A percentile compares a stretch with the other conserved stretches of the same genome.
These are phyloP conservation scores for Helicoverpa armigera DNA, from an alignment of 1,140 invertebrate genomes.

Conservation along the genomic window DNA sequence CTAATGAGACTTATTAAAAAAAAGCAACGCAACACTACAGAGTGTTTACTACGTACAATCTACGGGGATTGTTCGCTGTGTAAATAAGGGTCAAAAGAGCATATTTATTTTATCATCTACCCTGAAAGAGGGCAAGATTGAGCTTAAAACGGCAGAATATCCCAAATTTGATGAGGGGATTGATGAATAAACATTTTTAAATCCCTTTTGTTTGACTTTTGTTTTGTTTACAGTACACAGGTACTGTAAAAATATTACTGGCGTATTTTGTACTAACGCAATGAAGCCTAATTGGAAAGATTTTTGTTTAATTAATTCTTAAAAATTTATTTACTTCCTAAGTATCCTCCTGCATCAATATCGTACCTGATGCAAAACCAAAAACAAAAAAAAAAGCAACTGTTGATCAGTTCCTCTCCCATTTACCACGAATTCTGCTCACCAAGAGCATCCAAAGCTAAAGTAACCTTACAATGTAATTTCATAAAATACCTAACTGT, in stretches of 20 bases:
- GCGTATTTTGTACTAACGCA: not conserved
- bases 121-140: constrained; percentile 30
- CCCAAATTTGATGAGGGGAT: constrained; percentile 33
- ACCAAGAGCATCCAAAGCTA: too few relatives aligned
- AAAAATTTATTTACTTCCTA: too few relatives aligned
- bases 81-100: constrained; percentile 14
- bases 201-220: constrained; percentile 33
- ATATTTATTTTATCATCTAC: constrained; percentile 40
- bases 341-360: too few relatives aligned
- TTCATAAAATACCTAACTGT: not conserved
- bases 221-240: constrained; percentile 31
- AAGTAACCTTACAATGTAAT: not conserved
- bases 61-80: not conserved
- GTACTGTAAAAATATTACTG: not conserved
- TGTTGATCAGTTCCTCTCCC: too few relatives aligned
- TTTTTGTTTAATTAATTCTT: too few relatives aligned
- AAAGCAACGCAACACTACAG: constrained; percentile 8
- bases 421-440: not conserved
- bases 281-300: not conserved
- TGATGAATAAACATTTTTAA: constrained; percentile 38
- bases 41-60: not conserved
- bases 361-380: too few relatives aligned
- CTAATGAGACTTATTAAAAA: constrained; percentile 58
- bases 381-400: too few relatives aligned
- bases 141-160: constrained; percentile 21